Conservation (phyloP, 1,140 invertebrate genomes). For the Grapholita molesta region DNA sequence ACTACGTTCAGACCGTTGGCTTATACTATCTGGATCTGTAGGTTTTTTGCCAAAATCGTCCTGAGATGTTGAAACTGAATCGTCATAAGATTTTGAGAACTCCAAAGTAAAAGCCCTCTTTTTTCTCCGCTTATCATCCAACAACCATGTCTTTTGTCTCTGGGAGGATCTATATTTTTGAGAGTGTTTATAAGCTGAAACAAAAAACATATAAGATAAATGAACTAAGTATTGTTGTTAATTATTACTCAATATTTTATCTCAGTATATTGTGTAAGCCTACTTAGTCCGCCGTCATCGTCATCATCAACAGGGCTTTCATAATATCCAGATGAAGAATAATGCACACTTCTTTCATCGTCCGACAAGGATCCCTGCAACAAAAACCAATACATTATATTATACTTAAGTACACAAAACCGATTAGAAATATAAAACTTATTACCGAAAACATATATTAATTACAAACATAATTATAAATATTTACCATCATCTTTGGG, state of each 20-base stretch:
- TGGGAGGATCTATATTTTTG: constrained; percentile 71
- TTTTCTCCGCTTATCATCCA: constrained; percentile 81
- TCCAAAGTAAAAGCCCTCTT: constrained; percentile 85
- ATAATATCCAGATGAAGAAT: constrained; percentile 88
- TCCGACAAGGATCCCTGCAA: constrained; percentile 80
- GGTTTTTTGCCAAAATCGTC: constrained; percentile 67
- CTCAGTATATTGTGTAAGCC: constrained; percentile 27
- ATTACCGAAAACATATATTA: constrained; percentile 3
- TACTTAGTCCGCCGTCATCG: constrained; percentile 77
- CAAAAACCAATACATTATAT: not conserved
- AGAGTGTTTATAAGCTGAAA: constrained; percentile 74
- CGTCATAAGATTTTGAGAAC: constrained; percentile 78
- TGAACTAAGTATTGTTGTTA: not conserved
- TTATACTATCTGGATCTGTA: constrained; percentile 48
- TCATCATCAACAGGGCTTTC: constrained; percentile 87
- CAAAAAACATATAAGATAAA: constrained; percentile 16
- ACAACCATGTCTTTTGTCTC: constrained; percentile 78
- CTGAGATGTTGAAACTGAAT: constrained; percentile 72
- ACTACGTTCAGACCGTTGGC: constrained; percentile 52
- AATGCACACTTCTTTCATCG: constrained; percentile 84
- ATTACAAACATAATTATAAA: not conserved
- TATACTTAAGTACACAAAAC: too few species aligned
- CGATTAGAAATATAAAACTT: not conserved
- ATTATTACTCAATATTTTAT: constrained; percentile 1
- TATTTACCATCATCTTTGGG: constrained; percentile 59